A percentile compares a stretch with the other conserved stretches of the same genome.
Evolutionary conservation across 1,140 invertebrate species (phyloP).

Genomic region (Archivesica marissinica): DNA sequence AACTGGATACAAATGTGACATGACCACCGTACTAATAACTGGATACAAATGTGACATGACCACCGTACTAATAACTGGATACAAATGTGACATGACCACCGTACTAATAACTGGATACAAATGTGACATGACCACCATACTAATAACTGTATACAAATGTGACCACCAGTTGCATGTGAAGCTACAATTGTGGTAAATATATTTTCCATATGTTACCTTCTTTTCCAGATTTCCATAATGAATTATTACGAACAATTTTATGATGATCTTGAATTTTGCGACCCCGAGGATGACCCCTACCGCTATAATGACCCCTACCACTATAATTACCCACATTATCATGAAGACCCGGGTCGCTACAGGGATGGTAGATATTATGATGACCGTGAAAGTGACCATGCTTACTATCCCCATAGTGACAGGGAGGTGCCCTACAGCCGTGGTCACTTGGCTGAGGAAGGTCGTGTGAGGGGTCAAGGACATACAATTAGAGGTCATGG

Average conservation of each 20-base stretch:
- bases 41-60: too few species aligned
- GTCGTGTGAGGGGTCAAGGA: neutral
- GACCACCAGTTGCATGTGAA: neutral
- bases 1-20: too few species aligned
- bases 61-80: too few species aligned
- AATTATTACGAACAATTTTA: slow-evolving; percentile 64
- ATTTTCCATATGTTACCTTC: neutral
- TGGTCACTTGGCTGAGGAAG: neutral
- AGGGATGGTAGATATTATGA: neutral
- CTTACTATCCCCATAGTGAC: too few species aligned
- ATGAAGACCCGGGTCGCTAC: neutral
- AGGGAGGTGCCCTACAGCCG: too few species aligned
- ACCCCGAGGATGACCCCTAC: slow-evolving; percentile 39
- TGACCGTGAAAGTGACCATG: neutral
- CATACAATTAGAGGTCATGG: neutral
- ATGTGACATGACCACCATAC: neutral
- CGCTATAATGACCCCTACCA: neutral
- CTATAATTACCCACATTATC: neutral
- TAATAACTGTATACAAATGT: neutral
- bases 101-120: too few species aligned
- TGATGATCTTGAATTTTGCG: slow-evolving; percentile 57
- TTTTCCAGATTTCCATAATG: slow-evolving; percentile 42
- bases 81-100: too few species aligned
- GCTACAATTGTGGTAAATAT: neutral
- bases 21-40: too few species aligned